Base-by-base conservation (phyloP, 2,113 vertebrate genomes). In the Lagenorhynchus albirostris region DNA sequence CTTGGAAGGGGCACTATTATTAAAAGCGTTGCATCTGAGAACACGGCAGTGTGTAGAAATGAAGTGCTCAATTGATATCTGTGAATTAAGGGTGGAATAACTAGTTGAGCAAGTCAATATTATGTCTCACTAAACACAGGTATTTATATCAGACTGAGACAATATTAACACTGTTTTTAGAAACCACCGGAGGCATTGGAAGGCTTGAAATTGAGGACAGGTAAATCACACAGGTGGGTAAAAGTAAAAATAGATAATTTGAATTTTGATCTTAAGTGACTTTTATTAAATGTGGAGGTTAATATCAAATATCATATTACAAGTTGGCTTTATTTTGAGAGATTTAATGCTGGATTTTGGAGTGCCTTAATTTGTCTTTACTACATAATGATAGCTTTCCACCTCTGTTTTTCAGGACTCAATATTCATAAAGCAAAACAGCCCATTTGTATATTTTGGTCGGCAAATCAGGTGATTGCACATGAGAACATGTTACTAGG, bases 391-490 rank as follows among this genome's bases (percentile, higher is more conserved):
- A 92, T 83, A 94, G 8, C 71, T 85, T 82, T 50, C 36, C 41
- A 67, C 89, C 83, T 97, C 95, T 97, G 86, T 36, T 94, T 95
- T 97, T 96, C n/a, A 53, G 65, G 47, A 95, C 97, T 96, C 92
- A 80, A 65, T 60, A 81, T 89, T 50, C 9, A 12, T 55, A 85
- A 91, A 53, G 33, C 71, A 73, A 81, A 89, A 13, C 38, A 92
- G 25, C 50, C 90, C 73, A 23, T 95, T 97, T 92, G 44, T 97
- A 80, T 83, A 87, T 94, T 95, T 85, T 95, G 94, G 70, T 63
- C n/a, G 76, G 62, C 87, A 97, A 77, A 97, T 98, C 97, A 97
- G 96, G 97, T 98, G 95, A 97, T 89, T 94, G 62, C 82, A 50
- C 92, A 94, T 96, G 95, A 96, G 94, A 96, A 58, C 18, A 2